Base-by-base conservation (phyloP, 2,797 vertebrate species). In the Catostomus latipinnis region DNA sequence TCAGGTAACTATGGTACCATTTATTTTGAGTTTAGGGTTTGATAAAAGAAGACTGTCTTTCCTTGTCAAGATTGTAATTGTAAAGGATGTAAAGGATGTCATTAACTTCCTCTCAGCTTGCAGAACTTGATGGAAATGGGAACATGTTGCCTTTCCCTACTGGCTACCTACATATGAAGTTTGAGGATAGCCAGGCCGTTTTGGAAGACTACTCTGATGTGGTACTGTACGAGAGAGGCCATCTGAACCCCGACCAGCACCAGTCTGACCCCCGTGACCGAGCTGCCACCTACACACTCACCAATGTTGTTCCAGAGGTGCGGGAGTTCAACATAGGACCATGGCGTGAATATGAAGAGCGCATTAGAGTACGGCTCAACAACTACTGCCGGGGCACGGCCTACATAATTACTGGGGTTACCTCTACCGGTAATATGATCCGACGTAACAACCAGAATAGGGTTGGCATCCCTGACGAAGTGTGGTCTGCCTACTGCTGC, bases 401-500 rank as follows among this genome's bases (percentile, higher is more conserved):
- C 58, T 91, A 62, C 86, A 86, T 93, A 7, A 84, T 94, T 48
- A 92, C 92, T 0, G 91, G 92, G 0, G 91, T 93, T 67, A 92
- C 91, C 83, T 90, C 90, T 10, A 86, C 84, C 0, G 91, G 91
- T 0, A 89, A 92, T 87, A 91, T 34, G 88, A 91, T 92, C 81
- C 88, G 90, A 2, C 86, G 91, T 6, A 92, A 93, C 89, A 93
- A 92, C 89, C 92, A 93, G 80, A 87, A 91, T 83, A 88, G 92
- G 0, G 91, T 93, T 72, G 90, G 85, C 74, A 92, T 93, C 76
- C 93, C 93, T 0, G 92, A 93, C 56, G 90, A 93, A 0, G 54
- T 93, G 62, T 93, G 93, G 93, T 91, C 91, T 0, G 92, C 93
- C 0, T 93, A 93, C 86, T 93, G 91, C 87, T 92, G 92, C 89